Evolutionary conservation across 1,140 invertebrate genomes (phyloP), one percentile per base, ranked within the genome.

Genomic region (Bilobella aurantiaca): DNA sequence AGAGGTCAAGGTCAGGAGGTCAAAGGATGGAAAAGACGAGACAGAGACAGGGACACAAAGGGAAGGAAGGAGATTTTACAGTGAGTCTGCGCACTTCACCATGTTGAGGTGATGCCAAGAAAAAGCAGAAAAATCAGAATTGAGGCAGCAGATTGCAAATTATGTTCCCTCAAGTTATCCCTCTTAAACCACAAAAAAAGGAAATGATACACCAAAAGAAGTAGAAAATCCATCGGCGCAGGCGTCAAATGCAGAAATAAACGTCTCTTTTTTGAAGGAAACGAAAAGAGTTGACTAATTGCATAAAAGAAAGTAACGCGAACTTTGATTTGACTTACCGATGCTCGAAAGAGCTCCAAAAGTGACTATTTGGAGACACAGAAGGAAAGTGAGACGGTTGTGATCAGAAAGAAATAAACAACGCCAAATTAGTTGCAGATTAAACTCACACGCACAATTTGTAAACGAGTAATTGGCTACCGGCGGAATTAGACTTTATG

Each of bases 331-430:
- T 49, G 63, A 70, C 90, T 92, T 93, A 93, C 90, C 90, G 87
- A 87, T 89, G 89, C 86, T 87, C 89, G 89, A 92, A 92, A 85
- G 88, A 91, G 87, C 87, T 91, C 90, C 90, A 93, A 88, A 91
- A 93, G 86, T 89, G 87, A 89, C 90, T 92, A 90, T 81, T 69
- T 71, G 69, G 68, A 81, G 80, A 81, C 68, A 74, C 70, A 67
- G 65, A 70, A 68, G 73, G 68, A 74, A 73, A 73, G 73, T 73
- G 71, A 69, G 74, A 71, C 71, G 73, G 73, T 73, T 67, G 68
- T 72, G 70, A 72, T 72, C 67, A 72, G 70, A 72, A 72, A 72
- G 67, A 72, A 69, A 72, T 69, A 72, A 69, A 72, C 61, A 72
- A 67, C 68, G 67, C 67, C 65, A 72, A 71, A 67, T 71, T 66